Percentiles rank a stretch among this genome's conserved stretches.
These are phyloP conservation scores for Apamea epomidion DNA, from an alignment of 2,888 invertebrate genomes.

Conservation along the genomic window DNA sequence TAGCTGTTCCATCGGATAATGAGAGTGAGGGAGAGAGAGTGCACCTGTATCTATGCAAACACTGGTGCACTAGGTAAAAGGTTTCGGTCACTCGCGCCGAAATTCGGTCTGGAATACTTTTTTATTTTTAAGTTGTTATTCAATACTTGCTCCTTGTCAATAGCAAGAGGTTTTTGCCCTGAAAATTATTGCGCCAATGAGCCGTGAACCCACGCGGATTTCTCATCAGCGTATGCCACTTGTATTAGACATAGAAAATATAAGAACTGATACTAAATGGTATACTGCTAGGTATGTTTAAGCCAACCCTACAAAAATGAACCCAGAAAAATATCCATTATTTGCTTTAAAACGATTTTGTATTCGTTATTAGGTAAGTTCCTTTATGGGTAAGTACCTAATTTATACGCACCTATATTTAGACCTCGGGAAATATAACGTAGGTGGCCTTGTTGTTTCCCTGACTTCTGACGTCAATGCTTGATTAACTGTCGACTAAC, in stretches of 20 bases:
- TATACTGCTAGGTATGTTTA: background rate
- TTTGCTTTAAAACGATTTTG: background rate
- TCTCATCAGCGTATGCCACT: too few relatives aligned
- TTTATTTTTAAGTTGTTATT: too few relatives aligned
- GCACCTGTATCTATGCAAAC: background rate
- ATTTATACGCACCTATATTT: conserved; percentile 17
- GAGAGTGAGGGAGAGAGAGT: background rate
- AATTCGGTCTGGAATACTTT: too few relatives aligned
- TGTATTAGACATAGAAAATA: too few relatives aligned
- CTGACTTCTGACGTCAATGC: conserved; percentile 20
- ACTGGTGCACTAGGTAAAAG: background rate
- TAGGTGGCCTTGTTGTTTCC: background rate
- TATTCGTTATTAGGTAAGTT: background rate
- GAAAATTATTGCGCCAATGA: background rate
- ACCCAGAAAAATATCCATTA: background rate
- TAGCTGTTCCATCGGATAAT: background rate
- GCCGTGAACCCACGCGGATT: too few relatives aligned
- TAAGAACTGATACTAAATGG: background rate
- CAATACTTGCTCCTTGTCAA: too few relatives aligned
- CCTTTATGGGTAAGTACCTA: background rate
- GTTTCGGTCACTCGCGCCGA: too few relatives aligned
- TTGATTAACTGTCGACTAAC: background rate
- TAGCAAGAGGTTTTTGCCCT: background rate
- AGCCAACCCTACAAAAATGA: background rate
- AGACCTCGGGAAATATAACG: background rate